Evolutionary conservation across 2,113 vertebrate genomes (phyloP), one percentile per base, ranked within the genome.

Genomic region (Pelodiscus sinensis): DNA sequence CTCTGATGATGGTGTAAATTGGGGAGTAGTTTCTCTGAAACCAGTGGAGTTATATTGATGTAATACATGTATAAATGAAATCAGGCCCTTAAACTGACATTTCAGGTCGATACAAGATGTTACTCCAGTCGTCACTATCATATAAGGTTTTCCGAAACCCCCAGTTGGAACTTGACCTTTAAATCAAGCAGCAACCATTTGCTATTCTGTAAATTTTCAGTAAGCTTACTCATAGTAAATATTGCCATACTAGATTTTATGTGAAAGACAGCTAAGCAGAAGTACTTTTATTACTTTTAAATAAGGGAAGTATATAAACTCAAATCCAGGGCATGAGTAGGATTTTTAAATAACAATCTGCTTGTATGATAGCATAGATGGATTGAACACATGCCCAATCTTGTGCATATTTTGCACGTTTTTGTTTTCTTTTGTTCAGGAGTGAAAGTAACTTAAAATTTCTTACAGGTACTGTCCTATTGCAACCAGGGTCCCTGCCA

Each of bases 321-420:
- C 57, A 78, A 87, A 60, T 35, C 10, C 56, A 87, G 86, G 65
- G 79, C 60, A 51, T 44, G 83, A 90, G 65, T 85, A 89, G 86
- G 27, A 79, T 50, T 89, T 90, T 87, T 57, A 90, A 94, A 89
- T 78, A 86, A 83, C 31, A 58, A 55, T 85, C 78, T 71, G 44
- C 91, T 94, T 89, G 82, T 82, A 57, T 85, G 71, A 83, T 91
- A 71, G 85, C 79, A 56, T 44, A 68, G 14, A 8, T 56, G 87
- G 60, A 56, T 55, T 27, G 51, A 44, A 51, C 11, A 8, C 86
- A 11, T 77, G 31, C 87, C 79, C 93, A 79, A 79, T 51, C 92
- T 90, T 90, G 81, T 88, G 81, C 71, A 13, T 82, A 84, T 82
- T 82, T 91, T 88, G 88, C 86, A 94, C 52, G 25, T 90, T 95